Evolutionary conservation across 2,113 vertebrate genomes (phyloP), one percentile per base, ranked within the genome.

Genomic region (Trematocara macrostoma): DNA sequence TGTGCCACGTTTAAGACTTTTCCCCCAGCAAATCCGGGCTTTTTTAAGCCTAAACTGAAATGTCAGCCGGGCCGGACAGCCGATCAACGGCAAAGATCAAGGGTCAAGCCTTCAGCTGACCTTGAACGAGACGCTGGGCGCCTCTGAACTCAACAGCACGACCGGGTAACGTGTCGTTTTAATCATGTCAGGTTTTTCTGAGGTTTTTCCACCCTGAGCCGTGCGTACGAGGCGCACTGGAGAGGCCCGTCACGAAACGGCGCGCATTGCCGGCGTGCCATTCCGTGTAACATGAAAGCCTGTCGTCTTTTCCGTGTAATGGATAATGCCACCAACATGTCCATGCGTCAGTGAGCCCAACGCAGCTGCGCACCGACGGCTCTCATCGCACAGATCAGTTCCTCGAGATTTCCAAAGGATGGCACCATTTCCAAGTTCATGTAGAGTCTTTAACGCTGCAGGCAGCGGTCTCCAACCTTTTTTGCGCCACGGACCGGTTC

Each of bases 221-320:
- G 5, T 61, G 83, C 49, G 23, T 49, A 29, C 23, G 84, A 56
- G 79, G 31, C 20, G 59, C 61, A 69, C 12, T 14, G 82, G 67
- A 86, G 79, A 82, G 86, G 84, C 85, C 79, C 9, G 89, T 84
- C 84, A 85, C 64, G 82, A 67, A 90, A 89, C 82, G 88, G 81
- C 42, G 45, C 92, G 78, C 92, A 93, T 95, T 40, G 64, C 8
- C 57, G 15, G 85, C 85, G 55, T 93, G 92, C 93, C 93, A 89
- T 89, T 89, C 92, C 88, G 56, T 51, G 85, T 81, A 14, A 87
- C 84, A 91, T 85, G 89, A 90, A 92, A 90, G 92, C 89, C 86
- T 84, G 9, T 90, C 89, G 80, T 89, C 83, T 84, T 91, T 84
- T 92, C 93, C 92, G 84, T 92, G 94, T 94, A 91, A 94, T 20